Percentiles rank a stretch among this genome's conserved stretches.
Evolutionary conservation across 2,113 vertebrate species (phyloP).

Genomic region (Ictalurus punctatus): DNA sequence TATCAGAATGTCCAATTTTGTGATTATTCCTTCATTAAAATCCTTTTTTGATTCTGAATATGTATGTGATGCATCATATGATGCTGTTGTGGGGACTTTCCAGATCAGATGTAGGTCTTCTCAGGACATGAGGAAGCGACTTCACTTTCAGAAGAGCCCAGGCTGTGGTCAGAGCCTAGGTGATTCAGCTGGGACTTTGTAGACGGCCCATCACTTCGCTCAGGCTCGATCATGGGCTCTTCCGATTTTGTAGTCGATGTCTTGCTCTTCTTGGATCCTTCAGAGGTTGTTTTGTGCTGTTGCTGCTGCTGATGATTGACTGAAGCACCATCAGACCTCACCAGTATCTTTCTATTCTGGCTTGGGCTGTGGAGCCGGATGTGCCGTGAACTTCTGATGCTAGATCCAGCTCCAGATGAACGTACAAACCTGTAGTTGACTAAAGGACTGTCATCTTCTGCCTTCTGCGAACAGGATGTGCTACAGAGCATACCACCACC

Average conservation of each 20-base stretch:
- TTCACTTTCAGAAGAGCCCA: slow-evolving; percentile 40
- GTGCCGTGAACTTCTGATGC: slow-evolving; percentile 29
- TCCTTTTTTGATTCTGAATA: not conserved
- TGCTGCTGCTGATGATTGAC: slow-evolving; percentile 8
- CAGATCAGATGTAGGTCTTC: slow-evolving; percentile 63
- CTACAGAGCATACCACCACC: slow-evolving; percentile 85
- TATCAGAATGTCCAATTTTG: slow-evolving; percentile 20
- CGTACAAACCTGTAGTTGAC: slow-evolving; percentile 78
- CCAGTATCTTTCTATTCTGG: not conserved
- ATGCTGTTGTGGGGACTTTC: not conserved
- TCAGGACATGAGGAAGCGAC: slow-evolving; percentile 44
- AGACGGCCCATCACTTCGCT: slow-evolving; percentile 53
- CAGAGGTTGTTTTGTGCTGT: slow-evolving; percentile 9
- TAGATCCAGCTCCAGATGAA: slow-evolving; percentile 62
- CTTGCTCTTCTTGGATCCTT: slow-evolving; percentile 29
- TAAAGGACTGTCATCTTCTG: slow-evolving; percentile 73
- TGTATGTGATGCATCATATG: not conserved
- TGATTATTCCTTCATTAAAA: not conserved
- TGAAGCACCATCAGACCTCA: slow-evolving; percentile 12
- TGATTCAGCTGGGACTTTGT: slow-evolving; percentile 66
- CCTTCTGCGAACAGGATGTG: slow-evolving; percentile 67
- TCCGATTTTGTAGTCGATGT: slow-evolving; percentile 36
- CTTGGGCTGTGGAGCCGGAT: not conserved
- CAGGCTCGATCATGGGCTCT: slow-evolving; percentile 46
- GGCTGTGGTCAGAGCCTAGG: slow-evolving; percentile 47